Conservation (phyloP, 2,797 vertebrate genomes). For the Semaprochilodus insignis region DNA sequence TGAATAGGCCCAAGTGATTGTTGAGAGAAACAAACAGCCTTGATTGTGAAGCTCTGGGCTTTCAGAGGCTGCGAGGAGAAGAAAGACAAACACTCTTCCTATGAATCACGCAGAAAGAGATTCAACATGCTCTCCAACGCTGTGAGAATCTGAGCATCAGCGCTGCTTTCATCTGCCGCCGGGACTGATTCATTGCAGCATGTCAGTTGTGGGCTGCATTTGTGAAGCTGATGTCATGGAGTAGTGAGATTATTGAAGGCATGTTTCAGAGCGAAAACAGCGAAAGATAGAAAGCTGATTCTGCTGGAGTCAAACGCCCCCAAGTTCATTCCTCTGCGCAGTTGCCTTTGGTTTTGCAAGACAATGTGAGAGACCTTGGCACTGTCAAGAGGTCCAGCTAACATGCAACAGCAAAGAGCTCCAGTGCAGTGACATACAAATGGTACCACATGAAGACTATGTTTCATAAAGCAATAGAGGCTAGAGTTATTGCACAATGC, state of each 20-base stretch:
- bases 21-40: conserved; percentile 57
- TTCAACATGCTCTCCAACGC: not conserved
- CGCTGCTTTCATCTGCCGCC: not conserved
- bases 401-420: too few relatives aligned
- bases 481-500: too few relatives aligned
- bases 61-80: conserved; percentile 44
- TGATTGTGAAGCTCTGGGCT: conserved; percentile 61
- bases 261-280: not conserved
- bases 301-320: too few relatives aligned
- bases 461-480: too few relatives aligned
- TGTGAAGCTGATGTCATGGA: conserved; percentile 19
- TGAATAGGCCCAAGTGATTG: conserved; percentile 62
- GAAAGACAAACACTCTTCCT: conserved; percentile 29
- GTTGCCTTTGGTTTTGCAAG: too few relatives aligned
- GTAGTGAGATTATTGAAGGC: not conserved
- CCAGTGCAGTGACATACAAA: too few relatives aligned
- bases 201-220: not conserved
- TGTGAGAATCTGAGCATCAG: conserved; percentile 6
- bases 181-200: conserved; percentile 13
- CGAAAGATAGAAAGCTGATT: not conserved
- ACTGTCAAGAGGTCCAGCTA: too few relatives aligned
- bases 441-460: too few relatives aligned
- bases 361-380: too few relatives aligned
- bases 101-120: conserved; percentile 1
- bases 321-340: too few relatives aligned